Percentiles rank a stretch among this genome's conserved stretches.
Conservation (phyloP, 2,113 vertebrate species). For the Oryzias curvinotus region DNA sequence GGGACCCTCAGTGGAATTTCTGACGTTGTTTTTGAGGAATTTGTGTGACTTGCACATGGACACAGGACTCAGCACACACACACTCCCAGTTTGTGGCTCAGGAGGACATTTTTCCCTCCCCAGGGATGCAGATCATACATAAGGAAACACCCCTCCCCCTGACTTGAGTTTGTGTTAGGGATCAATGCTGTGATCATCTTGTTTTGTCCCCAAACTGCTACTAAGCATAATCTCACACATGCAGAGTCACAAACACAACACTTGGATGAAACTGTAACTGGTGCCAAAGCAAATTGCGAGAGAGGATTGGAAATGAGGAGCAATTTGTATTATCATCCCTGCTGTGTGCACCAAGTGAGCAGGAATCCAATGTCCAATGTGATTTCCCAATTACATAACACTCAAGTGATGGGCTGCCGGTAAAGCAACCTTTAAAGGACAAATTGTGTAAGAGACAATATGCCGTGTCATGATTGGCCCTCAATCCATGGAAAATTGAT, state of each 20-base stretch:
- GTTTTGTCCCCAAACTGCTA: slow-evolving; percentile 8
- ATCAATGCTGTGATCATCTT: slow-evolving; percentile 10
- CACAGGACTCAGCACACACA: neutral
- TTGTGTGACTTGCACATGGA: slow-evolving; percentile 55
- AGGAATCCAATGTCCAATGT: slow-evolving; percentile 32
- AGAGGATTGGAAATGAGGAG: slow-evolving; percentile 61
- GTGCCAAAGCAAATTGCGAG: slow-evolving; percentile 27
- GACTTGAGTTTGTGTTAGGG: slow-evolving; percentile 3
- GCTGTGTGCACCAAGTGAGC: slow-evolving; percentile 38
- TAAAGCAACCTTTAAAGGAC: slow-evolving; percentile 60
- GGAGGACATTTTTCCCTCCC: too few relatives aligned
- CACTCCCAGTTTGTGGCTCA: neutral
- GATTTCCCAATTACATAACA: slow-evolving; percentile 56
- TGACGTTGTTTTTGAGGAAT: slow-evolving; percentile 57
- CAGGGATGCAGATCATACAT: too few relatives aligned
- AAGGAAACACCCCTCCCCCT: too few relatives aligned
- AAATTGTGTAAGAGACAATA: slow-evolving; percentile 14
- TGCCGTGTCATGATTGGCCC: slow-evolving; percentile 18
- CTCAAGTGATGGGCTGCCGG: slow-evolving; percentile 37
- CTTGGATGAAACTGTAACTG: slow-evolving; percentile 22
- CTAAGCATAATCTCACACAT: neutral
- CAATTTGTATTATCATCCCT: slow-evolving; percentile 64
- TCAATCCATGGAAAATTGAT: slow-evolving; percentile 48
- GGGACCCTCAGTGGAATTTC: slow-evolving; percentile 58
- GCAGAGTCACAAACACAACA: slow-evolving; percentile 5